Conservation (phyloP, 1,140 invertebrate genomes). For the Philaenus spumarius region DNA sequence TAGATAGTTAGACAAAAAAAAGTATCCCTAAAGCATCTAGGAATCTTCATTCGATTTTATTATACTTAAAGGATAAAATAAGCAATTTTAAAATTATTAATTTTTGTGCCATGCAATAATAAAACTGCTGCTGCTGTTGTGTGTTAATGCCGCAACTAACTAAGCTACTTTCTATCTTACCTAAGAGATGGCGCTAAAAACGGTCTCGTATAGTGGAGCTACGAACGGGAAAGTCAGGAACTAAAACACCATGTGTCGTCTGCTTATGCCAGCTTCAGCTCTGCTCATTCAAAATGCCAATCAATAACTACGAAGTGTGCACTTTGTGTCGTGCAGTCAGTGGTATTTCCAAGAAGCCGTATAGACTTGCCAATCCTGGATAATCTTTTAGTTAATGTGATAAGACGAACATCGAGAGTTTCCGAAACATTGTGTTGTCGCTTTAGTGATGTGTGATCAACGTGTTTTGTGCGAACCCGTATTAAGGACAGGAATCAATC, state of each 20-base stretch:
- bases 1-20: no score
- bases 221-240: neutral
- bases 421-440: no score
- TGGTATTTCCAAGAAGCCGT: neutral
- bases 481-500: neutral
- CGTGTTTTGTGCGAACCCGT: neutral
- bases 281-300: conserved; percentile 30
- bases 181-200: neutral
- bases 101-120: no score
- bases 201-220: neutral
- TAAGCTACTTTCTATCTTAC: neutral
- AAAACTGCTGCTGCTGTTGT: no score
- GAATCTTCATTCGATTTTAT: no score
- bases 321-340: conserved; percentile 7
- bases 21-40: no score
- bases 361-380: no score
- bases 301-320: conserved; percentile 23
- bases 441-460: neutral
- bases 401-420: no score
- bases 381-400: no score
- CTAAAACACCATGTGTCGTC: conserved; percentile 6
- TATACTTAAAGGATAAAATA: no score
- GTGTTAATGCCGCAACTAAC: no score
- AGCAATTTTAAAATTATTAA: no score
- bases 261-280: conserved; percentile 14